Conservation (phyloP, 2,797 vertebrate species). For the Aphelocoma californica region DNA sequence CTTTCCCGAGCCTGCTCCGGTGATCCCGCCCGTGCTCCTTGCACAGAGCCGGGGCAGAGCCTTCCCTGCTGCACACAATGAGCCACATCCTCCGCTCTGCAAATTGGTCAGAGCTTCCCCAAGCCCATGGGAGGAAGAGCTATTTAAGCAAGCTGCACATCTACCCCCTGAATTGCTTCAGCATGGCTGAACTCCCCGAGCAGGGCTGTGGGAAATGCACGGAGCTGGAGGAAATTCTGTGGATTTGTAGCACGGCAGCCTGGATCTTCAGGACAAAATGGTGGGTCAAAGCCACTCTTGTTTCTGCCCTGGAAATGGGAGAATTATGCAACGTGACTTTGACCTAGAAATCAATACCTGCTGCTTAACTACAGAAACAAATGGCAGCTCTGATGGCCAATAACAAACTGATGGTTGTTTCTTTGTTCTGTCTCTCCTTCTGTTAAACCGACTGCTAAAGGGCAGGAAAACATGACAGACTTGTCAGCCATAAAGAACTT, state of each 20-base stretch:
- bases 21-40: background rate
- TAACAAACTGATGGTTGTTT: constrained; percentile 4
- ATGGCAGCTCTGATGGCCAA: background rate
- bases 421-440: constrained; percentile 38
- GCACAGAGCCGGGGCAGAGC: background rate
- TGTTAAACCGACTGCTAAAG: constrained; percentile 16
- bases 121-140: background rate
- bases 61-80: background rate
- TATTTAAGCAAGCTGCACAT: constrained; percentile 13
- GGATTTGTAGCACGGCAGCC: background rate
- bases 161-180: constrained; percentile 10
- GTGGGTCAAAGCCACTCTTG: background rate
- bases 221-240: background rate
- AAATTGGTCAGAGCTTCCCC: background rate
- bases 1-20: background rate
- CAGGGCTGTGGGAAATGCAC: background rate
- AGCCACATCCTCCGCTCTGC: background rate
- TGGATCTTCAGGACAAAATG: background rate
- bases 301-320: background rate
- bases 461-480: constrained; percentile 6
- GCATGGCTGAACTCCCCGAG: background rate
- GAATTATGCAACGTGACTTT: constrained; percentile 12
- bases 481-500: constrained; percentile 29
- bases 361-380: constrained; percentile 49
- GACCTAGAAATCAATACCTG: constrained; percentile 25